Conservation (phyloP, 2,888 invertebrate species). For the Yponomeuta malinellus region DNA sequence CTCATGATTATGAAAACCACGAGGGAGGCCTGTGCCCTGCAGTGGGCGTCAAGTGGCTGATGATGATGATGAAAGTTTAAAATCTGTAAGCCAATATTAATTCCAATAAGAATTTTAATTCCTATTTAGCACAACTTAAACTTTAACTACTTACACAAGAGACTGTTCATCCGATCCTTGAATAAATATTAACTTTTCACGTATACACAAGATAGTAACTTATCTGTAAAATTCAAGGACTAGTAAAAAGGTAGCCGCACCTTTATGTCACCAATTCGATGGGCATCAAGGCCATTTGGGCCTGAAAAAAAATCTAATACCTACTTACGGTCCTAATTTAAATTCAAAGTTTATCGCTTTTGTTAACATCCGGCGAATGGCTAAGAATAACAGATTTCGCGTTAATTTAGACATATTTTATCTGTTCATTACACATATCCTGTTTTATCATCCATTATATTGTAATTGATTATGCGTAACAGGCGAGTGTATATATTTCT, state of each 20-base stretch:
- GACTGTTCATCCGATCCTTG: constrained; percentile 29
- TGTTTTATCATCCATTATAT: constrained; percentile 50
- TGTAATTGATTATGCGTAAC: constrained; percentile 29
- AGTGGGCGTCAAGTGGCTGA: no score
- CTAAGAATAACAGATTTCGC: constrained; percentile 32
- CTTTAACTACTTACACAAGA: not conserved
- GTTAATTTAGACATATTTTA: constrained; percentile 39
- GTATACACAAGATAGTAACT: constrained; percentile 36
- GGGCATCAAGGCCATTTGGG: not conserved
- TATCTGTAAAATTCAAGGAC: not conserved
- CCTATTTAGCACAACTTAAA: not conserved
- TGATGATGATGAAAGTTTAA: no score
- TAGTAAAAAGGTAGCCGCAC: not conserved
- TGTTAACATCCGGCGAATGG: constrained; percentile 41
- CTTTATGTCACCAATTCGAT: not conserved
- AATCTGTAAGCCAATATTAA: not conserved
- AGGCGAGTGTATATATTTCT: constrained; percentile 20
- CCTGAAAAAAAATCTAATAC: constrained; percentile 30
- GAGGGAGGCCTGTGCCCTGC: no score
- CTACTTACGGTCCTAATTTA: constrained; percentile 27
- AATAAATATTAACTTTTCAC: constrained; percentile 50
- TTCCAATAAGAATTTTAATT: no score
- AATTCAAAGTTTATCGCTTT: constrained; percentile 37
- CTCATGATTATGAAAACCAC: no score
- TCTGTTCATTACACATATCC: constrained; percentile 40